Evolutionary conservation across 2,113 vertebrate genomes (phyloP).

Genomic region (Gadus chalcogrammus): DNA sequence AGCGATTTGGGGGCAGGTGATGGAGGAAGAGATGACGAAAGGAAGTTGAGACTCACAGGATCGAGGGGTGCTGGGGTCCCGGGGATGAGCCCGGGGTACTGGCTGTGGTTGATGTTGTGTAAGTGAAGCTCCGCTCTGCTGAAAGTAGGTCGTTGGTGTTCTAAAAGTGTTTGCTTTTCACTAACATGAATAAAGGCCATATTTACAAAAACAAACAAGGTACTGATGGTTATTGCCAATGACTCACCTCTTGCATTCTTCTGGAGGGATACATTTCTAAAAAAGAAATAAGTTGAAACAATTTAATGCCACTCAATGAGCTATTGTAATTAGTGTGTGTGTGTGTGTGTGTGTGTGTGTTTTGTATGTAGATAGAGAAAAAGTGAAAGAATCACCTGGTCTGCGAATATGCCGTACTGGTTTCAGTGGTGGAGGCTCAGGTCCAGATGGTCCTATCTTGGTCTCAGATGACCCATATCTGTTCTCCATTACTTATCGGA

Average conservation of each 20-base stretch:
- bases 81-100: conserved; percentile 43
- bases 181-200: neutral
- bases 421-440: conserved; percentile 59
- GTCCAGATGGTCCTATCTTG: conserved; percentile 60
- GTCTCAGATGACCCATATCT: conserved; percentile 77
- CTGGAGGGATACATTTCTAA: neutral
- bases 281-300: neutral
- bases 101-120: conserved; percentile 42
- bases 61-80: conserved; percentile 42
- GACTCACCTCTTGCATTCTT: neutral
- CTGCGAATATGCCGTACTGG: conserved; percentile 55
- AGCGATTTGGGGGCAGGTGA: neutral
- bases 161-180: neutral
- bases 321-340: neutral
- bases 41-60: conserved; percentile 34
- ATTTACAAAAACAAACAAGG: neutral
- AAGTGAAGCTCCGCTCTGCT: conserved; percentile 51
- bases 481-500: conserved; percentile 68
- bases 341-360: conserved; percentile 6
- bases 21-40: neutral
- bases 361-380: neutral
- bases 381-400: conserved; percentile 53
- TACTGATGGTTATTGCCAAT: neutral
- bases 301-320: neutral
- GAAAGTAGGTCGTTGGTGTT: conserved; percentile 1